Conservation (phyloP, 2,113 vertebrate genomes). For the Corvus hawaiiensis region DNA sequence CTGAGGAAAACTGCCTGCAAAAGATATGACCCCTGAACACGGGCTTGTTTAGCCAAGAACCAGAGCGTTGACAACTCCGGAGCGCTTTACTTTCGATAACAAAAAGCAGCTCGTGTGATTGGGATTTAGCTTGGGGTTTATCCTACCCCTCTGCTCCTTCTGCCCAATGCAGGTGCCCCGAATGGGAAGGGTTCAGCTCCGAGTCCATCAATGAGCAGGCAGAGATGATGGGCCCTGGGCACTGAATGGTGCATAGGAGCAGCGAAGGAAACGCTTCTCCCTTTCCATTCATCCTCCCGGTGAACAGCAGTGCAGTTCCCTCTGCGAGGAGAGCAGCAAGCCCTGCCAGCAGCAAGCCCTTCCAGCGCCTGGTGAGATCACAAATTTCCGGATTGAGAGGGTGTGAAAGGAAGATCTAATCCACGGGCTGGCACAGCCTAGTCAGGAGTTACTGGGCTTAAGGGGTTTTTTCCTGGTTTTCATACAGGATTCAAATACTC, state of each 20-base stretch:
- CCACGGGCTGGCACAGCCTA: not conserved
- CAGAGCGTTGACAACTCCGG: not conserved
- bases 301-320: not conserved
- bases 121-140: not conserved
- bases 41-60: not conserved
- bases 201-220: not conserved
- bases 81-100: not conserved
- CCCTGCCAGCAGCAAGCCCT: not conserved
- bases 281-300: not conserved
- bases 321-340: not conserved
- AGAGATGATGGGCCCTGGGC: not conserved
- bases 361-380: not conserved
- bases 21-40: not conserved
- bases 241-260: not conserved
- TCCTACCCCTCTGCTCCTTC: not conserved
- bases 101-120: not conserved
- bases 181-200: not conserved
- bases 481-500: not conserved
- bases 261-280: not conserved
- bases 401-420: constrained; percentile 57
- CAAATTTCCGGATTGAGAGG: constrained; percentile 10
- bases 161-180: not conserved
- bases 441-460: not conserved
- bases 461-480: not conserved
- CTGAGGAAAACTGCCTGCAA: not conserved